Evolutionary conservation across 2,113 vertebrate species (phyloP), one percentile per base, ranked within the genome.

Genomic region (Channa argus): DNA sequence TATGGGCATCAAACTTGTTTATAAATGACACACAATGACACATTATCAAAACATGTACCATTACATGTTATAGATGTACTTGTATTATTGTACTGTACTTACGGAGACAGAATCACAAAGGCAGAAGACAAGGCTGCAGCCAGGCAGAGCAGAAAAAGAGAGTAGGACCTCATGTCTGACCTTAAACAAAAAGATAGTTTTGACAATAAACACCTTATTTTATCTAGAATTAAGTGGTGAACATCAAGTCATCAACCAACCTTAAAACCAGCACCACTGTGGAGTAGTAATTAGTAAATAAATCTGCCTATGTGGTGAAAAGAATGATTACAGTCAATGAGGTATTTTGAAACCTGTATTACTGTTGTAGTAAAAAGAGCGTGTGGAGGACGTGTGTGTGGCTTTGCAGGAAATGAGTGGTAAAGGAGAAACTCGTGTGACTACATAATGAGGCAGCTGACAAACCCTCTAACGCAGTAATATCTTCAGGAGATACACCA

Each of bases 111-210:
- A 47, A 79, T 52, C 8, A 87, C 54, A 60, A 47, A 84, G 53
- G 85, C 71, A 52, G 84, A 86, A 8, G 77, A 64, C 72, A 81
- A 3, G 14, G 62, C 61, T 70, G 65, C 86, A 70, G 70, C 84
- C 74, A 93, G 66, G 72, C 71, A 87, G 46, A 86, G 41, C 61
- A 92, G 67, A 33, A 86, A 38, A 49, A 36, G 5, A 59, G 0
- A 14, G 12, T n/a, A n/a, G n/a, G 86, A 77, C 46, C 45, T 83
- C 89, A 92, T 93, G 66, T 37, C 47, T 77, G 59, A 69, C 49
- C 88, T 87, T 2, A 43, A 87, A 65, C 15, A 51, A 64, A 10
- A 78, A 3, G 24, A 55, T 1, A 50, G 5, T 58, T 50, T 33
- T 6, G 36, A 36, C 13, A 77, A 39, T 33, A 9, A 71, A 60